These are phyloP conservation scores for Eulemur albifrons DNA, from an alignment of 2,797 vertebrate genomes.

Conservation along the genomic window DNA sequence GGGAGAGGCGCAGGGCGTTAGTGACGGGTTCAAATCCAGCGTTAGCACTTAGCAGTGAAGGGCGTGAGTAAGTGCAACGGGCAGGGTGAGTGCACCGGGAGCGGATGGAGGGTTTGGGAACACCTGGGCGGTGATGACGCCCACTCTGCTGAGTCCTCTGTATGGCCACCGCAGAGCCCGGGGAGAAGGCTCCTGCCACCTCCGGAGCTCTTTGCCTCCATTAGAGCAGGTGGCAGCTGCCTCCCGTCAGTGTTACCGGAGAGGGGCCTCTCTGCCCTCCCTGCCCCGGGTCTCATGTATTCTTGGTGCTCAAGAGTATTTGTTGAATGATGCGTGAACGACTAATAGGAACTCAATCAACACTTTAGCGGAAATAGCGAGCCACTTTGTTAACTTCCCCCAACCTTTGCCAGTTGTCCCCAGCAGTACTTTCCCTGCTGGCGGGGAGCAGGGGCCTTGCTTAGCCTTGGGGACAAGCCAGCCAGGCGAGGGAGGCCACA, in stretches of 20 bases:
- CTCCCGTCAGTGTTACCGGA: fast-evolving
- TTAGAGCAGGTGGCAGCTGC: background rate
- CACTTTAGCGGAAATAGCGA: background rate
- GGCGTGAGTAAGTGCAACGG: background rate
- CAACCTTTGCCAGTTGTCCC: too few relatives aligned
- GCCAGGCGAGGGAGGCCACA: background rate
- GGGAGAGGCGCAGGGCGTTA: fast-evolving
- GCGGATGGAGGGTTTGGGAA: fast-evolving
- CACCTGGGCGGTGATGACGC: background rate
- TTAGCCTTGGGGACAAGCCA: background rate
- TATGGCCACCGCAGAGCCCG: fast-evolving
- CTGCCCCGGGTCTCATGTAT: background rate
- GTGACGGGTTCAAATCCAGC: background rate
- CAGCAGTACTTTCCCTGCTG: background rate
- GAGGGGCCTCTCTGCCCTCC: background rate
- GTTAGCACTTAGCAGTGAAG: background rate
- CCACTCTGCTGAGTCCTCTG: background rate
- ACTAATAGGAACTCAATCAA: background rate
- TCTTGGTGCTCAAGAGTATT: background rate
- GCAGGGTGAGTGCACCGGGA: fast-evolving
- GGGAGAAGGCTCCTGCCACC: background rate
- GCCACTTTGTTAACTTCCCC: background rate
- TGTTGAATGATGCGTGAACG: background rate
- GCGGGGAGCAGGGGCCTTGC: background rate
- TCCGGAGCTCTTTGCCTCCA: fast-evolving